Base-by-base conservation (phyloP, 2,888 invertebrate species). In the Eristalis intricaria region DNA sequence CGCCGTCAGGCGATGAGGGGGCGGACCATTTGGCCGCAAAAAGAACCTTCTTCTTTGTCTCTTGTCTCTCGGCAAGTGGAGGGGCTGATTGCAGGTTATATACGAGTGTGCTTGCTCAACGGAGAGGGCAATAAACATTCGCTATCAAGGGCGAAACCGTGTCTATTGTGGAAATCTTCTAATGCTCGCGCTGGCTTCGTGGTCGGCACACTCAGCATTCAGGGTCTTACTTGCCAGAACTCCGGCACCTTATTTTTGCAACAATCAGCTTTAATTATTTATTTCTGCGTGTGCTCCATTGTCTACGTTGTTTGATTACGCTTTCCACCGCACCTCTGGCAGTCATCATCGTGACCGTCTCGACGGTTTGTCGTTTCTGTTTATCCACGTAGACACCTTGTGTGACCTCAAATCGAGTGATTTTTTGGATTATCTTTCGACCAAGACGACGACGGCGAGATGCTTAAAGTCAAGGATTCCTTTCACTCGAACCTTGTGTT, bases 201-300 rank as follows among this genome's bases (percentile, higher is more conserved):
- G n/a, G 10, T 11, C 26, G 43, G n/a, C n/a, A n/a, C 43, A 43
- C 43, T 43, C 50, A 50, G 50, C 7, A 19, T 19, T n/a, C 19
- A 19, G 50, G 50, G n/a, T 50, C 50, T 50, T 19, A 19, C 19
- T 50, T 50, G 19, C 11, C 29, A 29, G 40, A 26, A 13, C 19
- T 35, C 8, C 7, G 50, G 50, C 50, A 19, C 50, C 64, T 81
- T 77, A 81, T 82, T 73, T 73, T 11, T 4, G 23, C 64, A 82
- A 70, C 58, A 71, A 82, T 82, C 82, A 71, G 23, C 82, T 82
- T 76, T 65, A 85, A 81, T 85, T 77, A 78, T 85, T 85, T 81
- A 81, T 85, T 78, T 8, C 50, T 50, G 50, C 43, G 64, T 69
- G 66, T 19, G 50, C 19, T 50, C n/a, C 70, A 29, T 40, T 74